Conservation (phyloP, 53 echinoderm and acorn worm species). For the Arbacia lixula region DNA sequence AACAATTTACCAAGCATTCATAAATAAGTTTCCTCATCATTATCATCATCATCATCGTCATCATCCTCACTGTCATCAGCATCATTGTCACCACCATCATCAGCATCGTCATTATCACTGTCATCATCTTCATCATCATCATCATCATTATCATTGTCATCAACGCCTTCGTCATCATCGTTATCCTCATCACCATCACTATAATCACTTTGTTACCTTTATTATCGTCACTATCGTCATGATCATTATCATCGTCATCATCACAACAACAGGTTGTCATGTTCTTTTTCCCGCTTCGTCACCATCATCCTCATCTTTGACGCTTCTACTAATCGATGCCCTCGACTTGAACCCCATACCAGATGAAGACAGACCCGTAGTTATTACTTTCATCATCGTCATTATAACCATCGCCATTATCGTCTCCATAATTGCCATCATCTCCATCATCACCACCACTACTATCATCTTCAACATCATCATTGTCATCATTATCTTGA, state of each 20-base stretch:
- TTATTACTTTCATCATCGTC: too few species aligned
- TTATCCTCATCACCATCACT: background rate
- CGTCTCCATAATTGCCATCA: too few species aligned
- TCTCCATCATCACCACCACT: too few species aligned
- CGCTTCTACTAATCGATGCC: slow-evolving; percentile 41
- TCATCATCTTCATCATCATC: too few species aligned
- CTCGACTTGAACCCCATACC: background rate
- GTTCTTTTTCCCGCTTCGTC: background rate
- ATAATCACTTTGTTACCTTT: background rate
- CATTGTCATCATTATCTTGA: background rate
- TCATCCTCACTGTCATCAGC: too few species aligned
- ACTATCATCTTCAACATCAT: too few species aligned
- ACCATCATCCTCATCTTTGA: background rate
- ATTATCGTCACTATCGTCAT: background rate
- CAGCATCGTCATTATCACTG: too few species aligned
- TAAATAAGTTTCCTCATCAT: too few species aligned
- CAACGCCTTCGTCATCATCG: background rate
- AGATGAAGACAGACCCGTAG: slow-evolving; percentile 59
- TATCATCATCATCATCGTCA: too few species aligned
- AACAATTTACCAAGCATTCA: too few species aligned
- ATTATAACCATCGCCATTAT: too few species aligned
- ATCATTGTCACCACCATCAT: too few species aligned
- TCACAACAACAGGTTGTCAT: background rate
- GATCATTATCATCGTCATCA: background rate
- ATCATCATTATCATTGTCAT: background rate